phyloP scores from a whole-genome alignment of 2,888 invertebrate genomes.

The Latrodectus elegans region DNA sequence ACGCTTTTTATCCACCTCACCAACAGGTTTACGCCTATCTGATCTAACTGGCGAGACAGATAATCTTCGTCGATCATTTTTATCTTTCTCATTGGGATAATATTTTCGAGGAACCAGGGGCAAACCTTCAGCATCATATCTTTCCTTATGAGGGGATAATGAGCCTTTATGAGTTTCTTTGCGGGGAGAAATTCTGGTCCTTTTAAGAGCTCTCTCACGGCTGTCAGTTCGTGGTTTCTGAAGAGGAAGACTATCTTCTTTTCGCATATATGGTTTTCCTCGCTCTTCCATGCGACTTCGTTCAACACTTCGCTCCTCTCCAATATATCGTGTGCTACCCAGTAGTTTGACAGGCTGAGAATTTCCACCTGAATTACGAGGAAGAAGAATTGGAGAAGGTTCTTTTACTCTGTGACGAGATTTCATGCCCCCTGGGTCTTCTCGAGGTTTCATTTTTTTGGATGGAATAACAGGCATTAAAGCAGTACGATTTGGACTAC shows the following conservation, averaged over 20 bases:
- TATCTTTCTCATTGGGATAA: constrained; percentile 54
- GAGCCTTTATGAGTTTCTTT: constrained; percentile 47
- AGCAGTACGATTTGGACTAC: constrained; percentile 60
- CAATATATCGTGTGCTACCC: constrained; percentile 13
- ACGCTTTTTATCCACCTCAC: constrained; percentile 53
- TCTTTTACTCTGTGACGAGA: constrained; percentile 42
- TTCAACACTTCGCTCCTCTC: constrained; percentile 31
- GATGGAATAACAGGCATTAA: constrained; percentile 17
- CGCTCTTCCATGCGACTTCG: constrained; percentile 34
- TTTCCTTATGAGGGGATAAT: constrained; percentile 52
- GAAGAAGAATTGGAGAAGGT: constrained; percentile 26
- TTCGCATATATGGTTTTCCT: constrained; percentile 17
- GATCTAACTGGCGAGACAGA: constrained; percentile 42
- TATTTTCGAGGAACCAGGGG: constrained; percentile 19
- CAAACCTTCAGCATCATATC: constrained; percentile 33
- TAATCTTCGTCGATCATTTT: constrained; percentile 23
- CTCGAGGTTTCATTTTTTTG: constrained; percentile 52
- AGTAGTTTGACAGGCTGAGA: constrained; percentile 25
- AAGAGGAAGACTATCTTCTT: constrained; percentile 32
- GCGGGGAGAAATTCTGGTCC: constrained; percentile 34
- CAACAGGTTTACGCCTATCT: constrained; percentile 34
- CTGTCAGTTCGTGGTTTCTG: constrained; percentile 45
- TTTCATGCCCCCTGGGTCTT: constrained; percentile 30
- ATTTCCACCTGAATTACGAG: constrained; percentile 11
- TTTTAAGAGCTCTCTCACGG: constrained; percentile 35